Evolutionary conservation across 2,113 vertebrate genomes (phyloP), one percentile per base, ranked within the genome.

Genomic region (Engraulis encrasicolus): DNA sequence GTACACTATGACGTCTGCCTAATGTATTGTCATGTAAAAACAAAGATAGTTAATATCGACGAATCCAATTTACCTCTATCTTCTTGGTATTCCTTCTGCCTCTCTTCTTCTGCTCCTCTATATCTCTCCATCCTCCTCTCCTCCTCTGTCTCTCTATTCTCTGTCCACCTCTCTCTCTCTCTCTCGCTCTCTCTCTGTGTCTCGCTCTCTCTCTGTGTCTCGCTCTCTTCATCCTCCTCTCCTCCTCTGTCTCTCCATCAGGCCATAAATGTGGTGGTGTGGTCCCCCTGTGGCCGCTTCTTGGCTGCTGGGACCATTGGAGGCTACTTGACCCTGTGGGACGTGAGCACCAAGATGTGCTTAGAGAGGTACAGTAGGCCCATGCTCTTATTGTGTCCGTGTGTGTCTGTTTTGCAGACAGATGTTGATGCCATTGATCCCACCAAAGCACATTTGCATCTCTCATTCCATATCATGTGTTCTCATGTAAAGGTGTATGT

Each of bases 341-440:
- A 98, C 3, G 92, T 96, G 78, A 92, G 90, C 81, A 96, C 93
- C 79, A 95, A 94, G 90, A 89, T 94, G 78, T 98, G 97, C 88
- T 52, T 98, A 50, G 98, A 98, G 89, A 98, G 98, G 98, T 99
- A 93, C n/a, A n/a, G n/a, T n/a, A n/a, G n/a, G n/a, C n/a, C n/a
- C n/a, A n/a, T 31, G 20, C 14, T 0, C 5, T 31, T 50, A 6
- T 23, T 58, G 18, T 58, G 18, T n/a, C 19, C 20, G 52, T 58
- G 20, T 58, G 52, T 58, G n/a, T 27, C 1, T 7, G 54, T 58
- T n/a, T 58, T n/a, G 18, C 2, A 58, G 1, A 84, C 20, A 45
- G 20, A 11, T 86, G 20, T 6, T 85, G 20, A 52, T 80, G 37
- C 49, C 36, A 40, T 77, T 77, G 6, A 82, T 84, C n/a, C n/a